phyloP scores from a whole-genome alignment of 2,113 vertebrate species.

The Cottus gobio region DNA sequence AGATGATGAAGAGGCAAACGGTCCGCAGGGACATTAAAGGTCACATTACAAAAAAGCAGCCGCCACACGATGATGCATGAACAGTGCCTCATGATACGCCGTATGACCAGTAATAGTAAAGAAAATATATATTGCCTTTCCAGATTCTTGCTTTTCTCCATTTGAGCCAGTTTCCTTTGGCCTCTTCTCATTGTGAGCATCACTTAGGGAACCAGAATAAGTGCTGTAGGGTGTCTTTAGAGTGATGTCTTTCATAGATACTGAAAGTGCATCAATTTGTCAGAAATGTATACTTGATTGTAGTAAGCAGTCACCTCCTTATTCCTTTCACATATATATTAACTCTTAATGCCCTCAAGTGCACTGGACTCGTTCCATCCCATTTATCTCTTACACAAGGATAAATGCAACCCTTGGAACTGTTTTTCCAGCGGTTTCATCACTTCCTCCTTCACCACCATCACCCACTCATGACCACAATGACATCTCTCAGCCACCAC shows the following conservation, averaged over 20 bases:
- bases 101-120: background rate
- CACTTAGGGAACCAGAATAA: background rate
- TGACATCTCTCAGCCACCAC: constrained; percentile 76
- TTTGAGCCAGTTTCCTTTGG: background rate
- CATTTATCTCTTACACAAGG: constrained; percentile 59
- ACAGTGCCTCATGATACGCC: background rate
- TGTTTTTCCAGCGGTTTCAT: constrained; percentile 66
- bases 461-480: constrained; percentile 79
- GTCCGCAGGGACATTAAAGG: constrained; percentile 29
- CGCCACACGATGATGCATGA: constrained; percentile 31
- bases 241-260: background rate
- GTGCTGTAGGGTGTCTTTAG: background rate
- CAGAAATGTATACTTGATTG: constrained; percentile 11
- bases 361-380: constrained; percentile 39
- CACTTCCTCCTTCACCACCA: constrained; percentile 67
- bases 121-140: background rate
- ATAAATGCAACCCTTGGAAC: constrained; percentile 56
- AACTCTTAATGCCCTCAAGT: constrained; percentile 49
- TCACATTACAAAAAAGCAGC: constrained; percentile 37
- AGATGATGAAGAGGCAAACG: constrained; percentile 29
- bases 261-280: background rate
- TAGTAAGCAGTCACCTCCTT: constrained; percentile 13
- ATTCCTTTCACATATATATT: constrained; percentile 46
- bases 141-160: background rate
- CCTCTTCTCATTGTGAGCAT: background rate